Base-by-base conservation (phyloP, 2,888 invertebrate genomes). In the Sisyra nigra region DNA sequence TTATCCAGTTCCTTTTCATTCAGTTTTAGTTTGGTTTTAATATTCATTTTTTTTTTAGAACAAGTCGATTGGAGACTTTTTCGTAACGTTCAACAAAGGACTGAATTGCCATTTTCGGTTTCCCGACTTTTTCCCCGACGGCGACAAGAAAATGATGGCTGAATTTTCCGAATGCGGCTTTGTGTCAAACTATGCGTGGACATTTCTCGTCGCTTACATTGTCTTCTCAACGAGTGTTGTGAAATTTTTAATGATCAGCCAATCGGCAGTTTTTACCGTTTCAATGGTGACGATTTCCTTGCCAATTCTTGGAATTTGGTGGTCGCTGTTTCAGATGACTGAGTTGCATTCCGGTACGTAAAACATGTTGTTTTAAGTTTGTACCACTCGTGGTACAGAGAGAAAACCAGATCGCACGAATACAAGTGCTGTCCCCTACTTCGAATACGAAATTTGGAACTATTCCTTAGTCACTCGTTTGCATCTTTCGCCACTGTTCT, bases 201-300 rank as follows among this genome's bases (percentile, higher is more conserved):
- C 63, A 10, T 68, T 71, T 50, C 57, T 69, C 42, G 47, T 61
- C 15, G 58, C 64, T 10, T 72, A 72, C 51, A 54, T 67, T 9
- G 49, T 58, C 3, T 72, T 70, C 51, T 55, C 60, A 8, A 56
- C 69, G 47, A 61, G 65, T 35, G 63, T 66, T 8, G 53, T 69
- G 33, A 62, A 69, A 50, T 70, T 72, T 51, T 56, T 72, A 44
- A 65, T 67, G 11, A 55, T 70, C 49, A 65, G 67, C 45, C 71
- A 72, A 51, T 72, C 71, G 24, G 69, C 71, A 7, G 71, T 72
- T 6, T 70, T 72, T 52, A 70, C 68, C 9, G 61, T 72, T 11
- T 68, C 72, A 11, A 59, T 67, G 29, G 61, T 66, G 44, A 67
- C 70, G 13, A 62, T 65, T 11, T 65, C 71, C 14, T 56, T 73